phyloP scores from a whole-genome alignment of 1,140 invertebrate genomes.

The Sinella curviseta region DNA sequence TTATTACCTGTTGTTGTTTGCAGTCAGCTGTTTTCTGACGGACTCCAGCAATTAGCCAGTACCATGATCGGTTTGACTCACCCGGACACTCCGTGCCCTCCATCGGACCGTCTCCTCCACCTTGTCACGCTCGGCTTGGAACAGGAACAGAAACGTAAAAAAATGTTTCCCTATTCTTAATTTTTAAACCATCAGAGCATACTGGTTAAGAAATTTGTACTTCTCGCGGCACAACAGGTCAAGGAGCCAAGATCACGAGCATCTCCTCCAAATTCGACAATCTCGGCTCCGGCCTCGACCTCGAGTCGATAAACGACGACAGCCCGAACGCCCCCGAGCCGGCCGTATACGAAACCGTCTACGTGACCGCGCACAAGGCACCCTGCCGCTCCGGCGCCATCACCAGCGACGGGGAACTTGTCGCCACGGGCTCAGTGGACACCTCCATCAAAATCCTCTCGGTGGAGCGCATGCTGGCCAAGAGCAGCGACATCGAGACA shows the following conservation, averaged over 20 bases:
- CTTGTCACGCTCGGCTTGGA: conserved; percentile 82
- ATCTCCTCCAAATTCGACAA: conserved; percentile 45
- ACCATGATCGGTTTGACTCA: conserved; percentile 72
- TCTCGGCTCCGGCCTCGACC: conserved; percentile 65
- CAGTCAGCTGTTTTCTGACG: conserved; percentile 91
- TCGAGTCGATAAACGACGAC: conserved; percentile 95
- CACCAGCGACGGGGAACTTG: conserved; percentile 87
- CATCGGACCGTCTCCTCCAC: conserved; percentile 86
- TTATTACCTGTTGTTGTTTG: too few species aligned
- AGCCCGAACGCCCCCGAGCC: conserved; percentile 86
- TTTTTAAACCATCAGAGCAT: conserved; percentile 8
- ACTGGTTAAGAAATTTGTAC: background rate
- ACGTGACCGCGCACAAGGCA: conserved; percentile 97
- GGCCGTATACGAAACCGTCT: conserved; percentile 95
- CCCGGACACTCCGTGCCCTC: conserved; percentile 87
- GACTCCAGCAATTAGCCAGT: conserved; percentile 79
- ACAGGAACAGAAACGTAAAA: conserved; percentile 70
- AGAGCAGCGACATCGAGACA: conserved; percentile 72
- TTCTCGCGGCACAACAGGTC: conserved; percentile 55
- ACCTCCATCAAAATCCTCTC: conserved; percentile 98
- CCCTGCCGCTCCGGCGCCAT: conserved; percentile 93
- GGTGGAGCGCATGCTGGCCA: conserved; percentile 96
- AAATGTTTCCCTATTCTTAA: background rate
- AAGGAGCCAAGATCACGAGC: conserved; percentile 55
- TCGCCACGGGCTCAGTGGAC: conserved; percentile 97